These are phyloP conservation scores for Micromys minutus DNA, from an alignment of 2,113 vertebrate species.

Conservation along the genomic window DNA sequence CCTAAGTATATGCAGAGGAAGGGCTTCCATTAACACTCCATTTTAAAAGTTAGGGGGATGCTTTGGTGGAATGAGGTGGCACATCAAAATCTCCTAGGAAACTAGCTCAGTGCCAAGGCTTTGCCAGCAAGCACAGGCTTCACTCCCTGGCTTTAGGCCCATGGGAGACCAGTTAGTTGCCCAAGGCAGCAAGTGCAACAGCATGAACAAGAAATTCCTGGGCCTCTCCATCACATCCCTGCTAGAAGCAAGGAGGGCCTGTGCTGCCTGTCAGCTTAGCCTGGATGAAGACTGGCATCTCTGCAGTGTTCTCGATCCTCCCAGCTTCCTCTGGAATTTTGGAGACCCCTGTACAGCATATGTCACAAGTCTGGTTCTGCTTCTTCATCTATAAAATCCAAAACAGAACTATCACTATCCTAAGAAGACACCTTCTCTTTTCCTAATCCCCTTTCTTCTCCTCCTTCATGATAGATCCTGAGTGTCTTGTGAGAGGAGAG, in stretches of 20 bases:
- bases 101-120: too few species aligned
- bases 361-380: neutral
- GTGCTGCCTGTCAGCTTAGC: neutral
- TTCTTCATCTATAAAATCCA: neutral
- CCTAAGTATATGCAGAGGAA: neutral
- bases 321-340: rapidly evolving
- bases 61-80: neutral
- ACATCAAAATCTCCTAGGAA: neutral
- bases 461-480: rapidly evolving
- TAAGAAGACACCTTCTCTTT: neutral
- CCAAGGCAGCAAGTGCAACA: neutral
- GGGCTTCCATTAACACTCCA: too few species aligned
- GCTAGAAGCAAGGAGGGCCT: neutral
- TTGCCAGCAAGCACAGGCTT: too few species aligned
- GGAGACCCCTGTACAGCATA: rapidly evolving
- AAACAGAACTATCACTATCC: too few species aligned
- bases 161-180: neutral
- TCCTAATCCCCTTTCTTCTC: neutral
- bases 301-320: too few species aligned
- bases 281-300: neutral
- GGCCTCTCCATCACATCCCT: neutral
- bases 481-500: neutral
- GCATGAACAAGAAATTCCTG: neutral
- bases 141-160: neutral
- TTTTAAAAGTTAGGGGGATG: neutral